Evolutionary conservation across 2,113 vertebrate genomes (phyloP).

Genomic region (Hippocampus guttulatus): DNA sequence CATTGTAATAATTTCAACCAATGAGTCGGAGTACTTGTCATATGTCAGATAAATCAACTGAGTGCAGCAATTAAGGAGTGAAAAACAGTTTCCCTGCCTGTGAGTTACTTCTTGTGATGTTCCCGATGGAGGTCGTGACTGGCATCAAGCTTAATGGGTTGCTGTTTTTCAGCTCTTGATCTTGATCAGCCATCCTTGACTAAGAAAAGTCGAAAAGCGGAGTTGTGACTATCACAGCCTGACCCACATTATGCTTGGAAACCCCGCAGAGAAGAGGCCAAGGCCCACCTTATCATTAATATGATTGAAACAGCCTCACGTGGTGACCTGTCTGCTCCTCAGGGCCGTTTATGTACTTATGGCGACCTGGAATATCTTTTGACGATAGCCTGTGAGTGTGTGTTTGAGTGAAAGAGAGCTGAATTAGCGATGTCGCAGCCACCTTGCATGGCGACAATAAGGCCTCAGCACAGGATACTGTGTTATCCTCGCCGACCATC

Average conservation of each 20-base stretch:
- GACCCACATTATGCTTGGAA: slow-evolving; percentile 8
- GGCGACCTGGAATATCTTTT: slow-evolving; percentile 20
- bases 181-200: neutral
- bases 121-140: neutral
- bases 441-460: slow-evolving; percentile 28
- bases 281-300: slow-evolving; percentile 26
- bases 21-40: neutral
- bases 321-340: slow-evolving; percentile 13
- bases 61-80: neutral
- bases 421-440: slow-evolving; percentile 36
- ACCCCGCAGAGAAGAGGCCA: slow-evolving; percentile 16
- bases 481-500: slow-evolving; percentile 1
- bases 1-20: neutral
- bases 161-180: slow-evolving; percentile 8
- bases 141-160: slow-evolving; percentile 1
- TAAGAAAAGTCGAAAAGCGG: neutral
- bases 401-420: slow-evolving; percentile 27
- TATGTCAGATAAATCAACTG: neutral
- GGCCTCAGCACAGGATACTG: neutral
- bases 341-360: slow-evolving; percentile 6
- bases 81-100: neutral
- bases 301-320: slow-evolving; percentile 22
- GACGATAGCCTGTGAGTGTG: slow-evolving; percentile 2
- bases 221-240: neutral
- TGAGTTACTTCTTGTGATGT: slow-evolving; percentile 1